These are phyloP conservation scores for Catostomus latipinnis DNA, from an alignment of 2,797 vertebrate species.

Conservation along the genomic window DNA sequence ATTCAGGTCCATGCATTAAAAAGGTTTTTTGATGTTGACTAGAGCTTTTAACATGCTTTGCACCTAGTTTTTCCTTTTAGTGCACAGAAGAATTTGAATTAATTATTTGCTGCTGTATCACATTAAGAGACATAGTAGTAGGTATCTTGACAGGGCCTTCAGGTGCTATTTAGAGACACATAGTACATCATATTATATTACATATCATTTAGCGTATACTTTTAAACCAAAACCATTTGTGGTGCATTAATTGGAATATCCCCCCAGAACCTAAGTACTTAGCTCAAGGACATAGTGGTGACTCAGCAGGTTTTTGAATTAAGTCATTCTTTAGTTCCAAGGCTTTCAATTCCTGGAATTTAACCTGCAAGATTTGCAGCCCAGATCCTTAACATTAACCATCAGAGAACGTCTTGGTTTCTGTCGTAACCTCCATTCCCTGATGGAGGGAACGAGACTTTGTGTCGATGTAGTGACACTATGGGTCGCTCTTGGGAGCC, in stretches of 20 bases:
- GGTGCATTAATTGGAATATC: conserved; percentile 32
- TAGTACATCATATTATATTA: conserved; percentile 43
- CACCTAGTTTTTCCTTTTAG: neutral
- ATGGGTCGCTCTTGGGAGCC: too few species aligned
- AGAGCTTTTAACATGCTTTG: conserved; percentile 2
- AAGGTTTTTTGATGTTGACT: conserved; percentile 4
- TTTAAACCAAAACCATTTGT: conserved; percentile 40
- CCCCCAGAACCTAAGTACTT: conserved; percentile 13
- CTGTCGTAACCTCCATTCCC: too few species aligned
- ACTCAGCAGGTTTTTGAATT: conserved; percentile 28
- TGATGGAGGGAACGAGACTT: too few species aligned
- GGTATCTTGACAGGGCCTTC: conserved; percentile 16
- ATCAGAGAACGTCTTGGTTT: neutral
- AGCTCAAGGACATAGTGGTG: conserved; percentile 44
- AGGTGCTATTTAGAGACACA: conserved; percentile 29
- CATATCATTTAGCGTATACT: conserved; percentile 30
- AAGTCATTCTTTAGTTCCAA: neutral
- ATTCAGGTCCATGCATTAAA: neutral
- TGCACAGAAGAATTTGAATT: neutral
- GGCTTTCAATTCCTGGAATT: neutral
- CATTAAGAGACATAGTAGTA: conserved; percentile 12
- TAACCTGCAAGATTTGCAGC: neutral
- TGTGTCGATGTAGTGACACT: too few species aligned
- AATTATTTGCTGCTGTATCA: neutral
- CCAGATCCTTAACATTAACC: conserved; percentile 7